Base-by-base conservation (phyloP, 2,888 invertebrate genomes). In the Rotaria sp. region DNA sequence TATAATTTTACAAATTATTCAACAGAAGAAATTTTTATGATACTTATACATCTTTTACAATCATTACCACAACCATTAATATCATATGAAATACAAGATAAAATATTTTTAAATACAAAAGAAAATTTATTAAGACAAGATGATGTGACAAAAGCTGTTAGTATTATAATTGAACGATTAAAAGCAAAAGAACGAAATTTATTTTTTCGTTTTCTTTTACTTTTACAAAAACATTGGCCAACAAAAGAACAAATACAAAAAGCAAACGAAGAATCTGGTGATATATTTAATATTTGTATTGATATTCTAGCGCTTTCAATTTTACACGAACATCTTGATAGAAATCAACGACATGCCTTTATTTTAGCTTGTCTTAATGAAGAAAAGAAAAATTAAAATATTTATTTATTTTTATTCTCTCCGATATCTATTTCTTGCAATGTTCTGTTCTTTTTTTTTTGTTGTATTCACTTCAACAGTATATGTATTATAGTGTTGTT, bases 351-450 rank as follows among this genome's bases (percentile, higher is more conserved):
- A n/a, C 80, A 45, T 45, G 45, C 45, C 0, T 41, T 41, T 80
- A 80, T 80, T 45, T 45, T 41, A 80, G 80, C 80, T 80, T 80
- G 80, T 80, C 80, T 80, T 15, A 45, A 41, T n/a, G 80, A 80
- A 45, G 80, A 41, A n/a, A 80, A 45, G 45, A 67, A 67, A 67
- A 30, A 35, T 67, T 67, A 67, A 3, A 18, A 13, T 30, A 35
- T 67, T 67, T 67, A 67, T 67, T 35, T 35, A 18, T 59, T 18
- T 67, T 10, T 35, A 2, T 67, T 35, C 21, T 5, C 35, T 26
- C 30, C n/a, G 7, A 59, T 57, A n/a, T 59, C 59, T n/a, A 57
- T n/a, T 10, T n/a, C 50, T 50, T 18, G 7, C 50, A 50, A 10
- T 50, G 3, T 13, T 50, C 50, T 50, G 4, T 13, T n/a, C 11